A percentile compares a stretch with the other conserved stretches of the same genome.
phyloP scores from a whole-genome alignment of 2,797 vertebrate species.

The Amblyopsis hoosieri region DNA sequence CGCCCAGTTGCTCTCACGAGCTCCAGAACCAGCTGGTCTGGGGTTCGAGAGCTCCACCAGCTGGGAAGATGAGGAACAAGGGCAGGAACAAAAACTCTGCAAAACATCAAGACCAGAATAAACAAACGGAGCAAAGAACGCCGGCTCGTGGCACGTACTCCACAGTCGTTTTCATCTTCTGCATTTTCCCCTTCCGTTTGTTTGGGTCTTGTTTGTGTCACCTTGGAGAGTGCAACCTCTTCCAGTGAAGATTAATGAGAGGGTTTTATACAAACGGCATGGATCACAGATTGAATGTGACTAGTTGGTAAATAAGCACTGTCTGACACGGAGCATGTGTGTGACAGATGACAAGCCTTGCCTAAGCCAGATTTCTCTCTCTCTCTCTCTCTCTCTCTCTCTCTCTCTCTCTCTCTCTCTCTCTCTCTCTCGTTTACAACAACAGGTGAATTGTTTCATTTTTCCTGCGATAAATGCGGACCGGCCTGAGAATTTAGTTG shows the following conservation, averaged over 20 bases:
- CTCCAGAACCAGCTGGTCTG: conserved; percentile 19
- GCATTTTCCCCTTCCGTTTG: not conserved
- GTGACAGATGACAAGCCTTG: conserved; percentile 4
- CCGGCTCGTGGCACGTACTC: not conserved
- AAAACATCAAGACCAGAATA: conserved; percentile 17
- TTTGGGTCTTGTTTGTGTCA: not conserved
- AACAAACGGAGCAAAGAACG: not conserved
- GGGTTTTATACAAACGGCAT: not conserved
- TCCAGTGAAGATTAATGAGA: not conserved
- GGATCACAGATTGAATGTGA: conserved; percentile 1
- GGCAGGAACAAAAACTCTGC: conserved; percentile 14
- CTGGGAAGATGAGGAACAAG: not conserved
- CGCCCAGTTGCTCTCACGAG: conserved; percentile 1
- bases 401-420: no score
- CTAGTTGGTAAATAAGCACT: not conserved
- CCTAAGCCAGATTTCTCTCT: not conserved
- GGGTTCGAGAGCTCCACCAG: not conserved
- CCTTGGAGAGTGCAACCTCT: conserved; percentile 1
- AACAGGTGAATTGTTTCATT: conserved; percentile 11
- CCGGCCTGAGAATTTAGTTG: conserved; percentile 6
- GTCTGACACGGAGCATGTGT: not conserved
- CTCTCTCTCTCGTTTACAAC: not conserved
- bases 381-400: no score
- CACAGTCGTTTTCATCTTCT: not conserved
- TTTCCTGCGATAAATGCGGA: not conserved